Evolutionary conservation across 37 sponge, comb jelly and placozoan species (phyloP).

Genomic region (Mnemiopsis leidyi): DNA sequence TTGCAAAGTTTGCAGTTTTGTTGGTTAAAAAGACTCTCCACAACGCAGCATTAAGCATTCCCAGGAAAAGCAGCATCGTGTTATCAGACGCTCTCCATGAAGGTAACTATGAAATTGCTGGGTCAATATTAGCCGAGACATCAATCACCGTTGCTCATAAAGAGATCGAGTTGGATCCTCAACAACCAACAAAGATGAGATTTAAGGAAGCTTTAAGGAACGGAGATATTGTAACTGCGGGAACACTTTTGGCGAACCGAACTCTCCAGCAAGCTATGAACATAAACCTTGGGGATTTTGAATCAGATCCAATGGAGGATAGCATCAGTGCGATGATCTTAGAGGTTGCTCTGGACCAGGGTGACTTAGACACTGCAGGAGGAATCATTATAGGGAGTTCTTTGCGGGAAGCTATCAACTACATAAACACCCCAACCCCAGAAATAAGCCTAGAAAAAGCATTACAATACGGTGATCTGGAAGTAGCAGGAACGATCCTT

Average conservation of each 20-base stretch:
- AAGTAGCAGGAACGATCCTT: constrained; percentile 17
- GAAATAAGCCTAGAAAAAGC: neutral
- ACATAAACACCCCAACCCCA: neutral
- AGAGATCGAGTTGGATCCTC: neutral
- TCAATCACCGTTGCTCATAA: neutral
- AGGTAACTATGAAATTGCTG: constrained; percentile 16
- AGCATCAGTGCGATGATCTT: constrained; percentile 31
- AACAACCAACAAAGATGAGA: neutral
- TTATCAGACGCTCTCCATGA: neutral
- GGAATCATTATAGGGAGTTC: neutral
- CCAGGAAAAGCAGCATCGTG: neutral
- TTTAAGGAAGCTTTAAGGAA: neutral
- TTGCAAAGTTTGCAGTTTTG: constrained; percentile 54
- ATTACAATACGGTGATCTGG: neutral
- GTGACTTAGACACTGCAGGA: neutral
- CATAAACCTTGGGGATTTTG: neutral
- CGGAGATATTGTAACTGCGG: constrained; percentile 18
- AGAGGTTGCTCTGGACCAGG: neutral
- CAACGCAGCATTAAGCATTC: neutral
- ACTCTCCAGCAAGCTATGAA: constrained; percentile 62
- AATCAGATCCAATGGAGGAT: neutral
- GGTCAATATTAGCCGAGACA: neutral
- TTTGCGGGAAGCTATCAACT: neutral
- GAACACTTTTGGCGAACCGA: constrained; percentile 19
- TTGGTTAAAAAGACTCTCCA: constrained; percentile 33